Evolutionary conservation across 37 sponge, comb jelly and placozoan species (phyloP).

Genomic region (Theonella swinhoei): DNA sequence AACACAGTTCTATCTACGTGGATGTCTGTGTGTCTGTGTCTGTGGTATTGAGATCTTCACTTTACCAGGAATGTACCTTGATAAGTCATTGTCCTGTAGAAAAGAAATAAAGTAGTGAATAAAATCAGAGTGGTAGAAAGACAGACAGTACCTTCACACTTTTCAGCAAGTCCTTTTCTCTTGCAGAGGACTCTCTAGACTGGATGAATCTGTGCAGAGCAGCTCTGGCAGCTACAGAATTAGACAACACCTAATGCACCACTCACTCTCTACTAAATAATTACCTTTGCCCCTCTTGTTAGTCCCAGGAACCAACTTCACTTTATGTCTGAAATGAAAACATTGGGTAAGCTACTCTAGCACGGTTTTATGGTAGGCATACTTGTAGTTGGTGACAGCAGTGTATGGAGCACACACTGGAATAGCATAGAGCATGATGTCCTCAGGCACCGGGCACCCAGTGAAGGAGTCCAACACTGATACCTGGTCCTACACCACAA

Average conservation of each 20-base stretch:
- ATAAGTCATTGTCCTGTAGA: conserved; percentile 86
- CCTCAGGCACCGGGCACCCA: conserved; percentile 82
- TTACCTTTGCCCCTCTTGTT: conserved; percentile 89
- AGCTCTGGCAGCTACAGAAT: conserved; percentile 75
- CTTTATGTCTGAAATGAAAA: conserved; percentile 74
- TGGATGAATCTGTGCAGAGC: conserved; percentile 80
- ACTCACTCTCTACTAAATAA: not conserved
- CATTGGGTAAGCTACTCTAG: not conserved
- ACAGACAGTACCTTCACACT: conserved; percentile 77
- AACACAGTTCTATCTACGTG: not conserved
- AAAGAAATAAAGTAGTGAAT: no score
- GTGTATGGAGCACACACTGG: conserved; percentile 95
- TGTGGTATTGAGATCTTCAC: conserved; percentile 75
- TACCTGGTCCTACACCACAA: conserved; percentile 39
- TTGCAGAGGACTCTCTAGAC: conserved; percentile 63
- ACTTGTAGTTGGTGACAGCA: conserved; percentile 91
- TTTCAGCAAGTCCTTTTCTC: conserved; percentile 91
- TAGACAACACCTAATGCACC: not conserved
- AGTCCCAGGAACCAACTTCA: conserved; percentile 86
- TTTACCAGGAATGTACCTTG: conserved; percentile 78
- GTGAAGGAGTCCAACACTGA: conserved; percentile 76
- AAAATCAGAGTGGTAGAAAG: no score
- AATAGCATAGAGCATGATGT: conserved; percentile 88
- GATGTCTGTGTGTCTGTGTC: conserved; percentile 8
- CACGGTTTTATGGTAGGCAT: not conserved